These are phyloP conservation scores for Meandrusa payeni DNA, from an alignment of 2,888 invertebrate genomes.

Conservation along the genomic window DNA sequence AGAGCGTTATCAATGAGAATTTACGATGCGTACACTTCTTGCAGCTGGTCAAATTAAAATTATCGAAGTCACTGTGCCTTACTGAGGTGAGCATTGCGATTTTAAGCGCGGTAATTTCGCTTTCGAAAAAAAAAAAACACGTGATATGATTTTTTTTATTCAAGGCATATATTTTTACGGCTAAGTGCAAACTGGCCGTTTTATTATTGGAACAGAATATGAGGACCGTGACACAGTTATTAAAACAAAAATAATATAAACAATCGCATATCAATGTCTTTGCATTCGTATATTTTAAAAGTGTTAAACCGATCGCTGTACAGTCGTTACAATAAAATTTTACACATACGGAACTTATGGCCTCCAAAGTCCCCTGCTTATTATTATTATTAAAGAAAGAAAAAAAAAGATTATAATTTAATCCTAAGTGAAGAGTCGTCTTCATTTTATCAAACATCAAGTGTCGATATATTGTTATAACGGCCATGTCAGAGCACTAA, in stretches of 20 bases:
- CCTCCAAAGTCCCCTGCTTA: slow-evolving; percentile 34
- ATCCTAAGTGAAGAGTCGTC: slow-evolving; percentile 75
- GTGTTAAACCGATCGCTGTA: slow-evolving; percentile 50
- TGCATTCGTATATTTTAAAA: slow-evolving; percentile 50
- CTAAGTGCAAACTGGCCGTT: slow-evolving; percentile 31
- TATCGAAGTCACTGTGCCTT: slow-evolving; percentile 9
- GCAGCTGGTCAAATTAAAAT: slow-evolving; percentile 25
- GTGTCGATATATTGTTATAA: slow-evolving; percentile 78
- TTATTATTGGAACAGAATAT: slow-evolving; percentile 35
- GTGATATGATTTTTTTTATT: slow-evolving; percentile 10
- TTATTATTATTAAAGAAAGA: slow-evolving; percentile 46
- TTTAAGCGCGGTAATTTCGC: slow-evolving; percentile 18
- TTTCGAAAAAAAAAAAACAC: slow-evolving; percentile 22
- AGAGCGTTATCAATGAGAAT: slow-evolving; percentile 23
- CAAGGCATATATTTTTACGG: slow-evolving; percentile 25
- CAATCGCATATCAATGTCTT: slow-evolving; percentile 52
- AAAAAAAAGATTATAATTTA: slow-evolving; percentile 69
- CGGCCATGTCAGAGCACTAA: slow-evolving; percentile 67
- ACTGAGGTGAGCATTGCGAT: slow-evolving; percentile 19
- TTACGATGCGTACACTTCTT: slow-evolving; percentile 16
- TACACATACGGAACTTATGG: slow-evolving; percentile 52
- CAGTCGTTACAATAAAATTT: slow-evolving; percentile 62
- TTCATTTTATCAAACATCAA: slow-evolving; percentile 75
- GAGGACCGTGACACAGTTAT: slow-evolving; percentile 55
- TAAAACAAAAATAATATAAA: slow-evolving; percentile 54